These are phyloP conservation scores for Uloborus diversus DNA, from an alignment of 1,140 invertebrate genomes.

Conservation along the genomic window DNA sequence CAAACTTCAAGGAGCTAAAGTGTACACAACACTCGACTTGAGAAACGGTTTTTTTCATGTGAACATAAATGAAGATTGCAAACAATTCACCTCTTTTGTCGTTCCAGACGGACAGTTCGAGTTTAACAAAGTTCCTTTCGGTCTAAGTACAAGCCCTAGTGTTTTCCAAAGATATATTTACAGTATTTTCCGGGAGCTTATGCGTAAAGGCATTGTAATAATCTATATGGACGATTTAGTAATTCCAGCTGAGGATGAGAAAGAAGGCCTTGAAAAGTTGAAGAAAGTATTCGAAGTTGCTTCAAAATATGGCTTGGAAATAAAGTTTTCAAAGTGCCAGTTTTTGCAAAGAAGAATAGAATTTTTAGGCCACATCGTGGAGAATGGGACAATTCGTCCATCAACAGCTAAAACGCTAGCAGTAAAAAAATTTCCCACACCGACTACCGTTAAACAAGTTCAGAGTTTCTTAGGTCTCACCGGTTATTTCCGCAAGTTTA, in stretches of 20 bases:
- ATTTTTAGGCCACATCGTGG: constrained; percentile 8
- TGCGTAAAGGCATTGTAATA: not conserved
- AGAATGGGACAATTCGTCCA: not conserved
- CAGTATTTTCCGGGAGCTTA: not conserved
- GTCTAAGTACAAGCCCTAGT: constrained; percentile 17
- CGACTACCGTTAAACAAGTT: constrained; percentile 60
- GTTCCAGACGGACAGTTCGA: constrained; percentile 41
- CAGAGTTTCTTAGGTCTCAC: constrained; percentile 61
- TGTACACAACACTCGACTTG: constrained; percentile 48
- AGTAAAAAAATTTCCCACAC: constrained; percentile 51
- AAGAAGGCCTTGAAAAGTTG: not conserved
- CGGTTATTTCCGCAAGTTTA: constrained; percentile 62
- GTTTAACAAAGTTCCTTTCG: constrained; percentile 34
- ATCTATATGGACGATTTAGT: constrained; percentile 27
- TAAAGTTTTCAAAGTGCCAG: constrained; percentile 8
- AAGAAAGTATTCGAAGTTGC: not conserved
- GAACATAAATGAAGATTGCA: constrained; percentile 5
- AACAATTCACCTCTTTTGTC: constrained; percentile 50
- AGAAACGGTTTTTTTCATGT: constrained; percentile 53
- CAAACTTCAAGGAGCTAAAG: not conserved
- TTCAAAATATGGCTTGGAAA: constrained; percentile 4
- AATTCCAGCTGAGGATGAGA: not conserved
- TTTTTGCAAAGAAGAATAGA: constrained; percentile 1
- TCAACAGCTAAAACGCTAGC: constrained; percentile 7
- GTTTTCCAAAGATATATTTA: constrained; percentile 54